A percentile compares a stretch with the other conserved stretches of the same genome.
Conservation (phyloP, 2,888 invertebrate species). For the Schizotus pectinicornis region DNA sequence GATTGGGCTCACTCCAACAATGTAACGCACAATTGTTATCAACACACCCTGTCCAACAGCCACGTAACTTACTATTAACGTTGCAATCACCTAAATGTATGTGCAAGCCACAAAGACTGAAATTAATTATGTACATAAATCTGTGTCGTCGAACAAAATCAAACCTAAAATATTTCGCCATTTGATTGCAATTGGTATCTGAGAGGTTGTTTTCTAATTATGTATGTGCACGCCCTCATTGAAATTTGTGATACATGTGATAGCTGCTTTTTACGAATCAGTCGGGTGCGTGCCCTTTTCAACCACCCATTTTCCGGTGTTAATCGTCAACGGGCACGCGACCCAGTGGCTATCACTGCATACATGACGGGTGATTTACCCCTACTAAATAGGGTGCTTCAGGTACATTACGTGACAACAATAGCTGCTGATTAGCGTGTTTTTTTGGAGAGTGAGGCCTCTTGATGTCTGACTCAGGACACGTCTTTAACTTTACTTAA, state of each 20-base stretch:
- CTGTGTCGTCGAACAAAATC: constrained; percentile 21
- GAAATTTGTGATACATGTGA: constrained; percentile 12
- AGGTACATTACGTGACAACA: no score
- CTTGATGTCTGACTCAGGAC: no score
- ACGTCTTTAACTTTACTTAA: no score
- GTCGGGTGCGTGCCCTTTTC: not conserved
- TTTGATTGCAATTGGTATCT: no score
- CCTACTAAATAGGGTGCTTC: no score
- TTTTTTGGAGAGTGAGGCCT: no score
- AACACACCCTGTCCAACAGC: constrained; percentile 7
- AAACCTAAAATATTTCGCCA: constrained; percentile 15
- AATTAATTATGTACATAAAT: constrained; percentile 24
- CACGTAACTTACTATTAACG: constrained; percentile 11
- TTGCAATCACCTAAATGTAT: constrained; percentile 30
- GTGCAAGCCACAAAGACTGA: constrained; percentile 45
- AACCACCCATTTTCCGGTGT: not conserved
- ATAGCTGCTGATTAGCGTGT: no score
- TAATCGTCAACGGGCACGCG: no score
- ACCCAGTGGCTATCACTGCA: no score
- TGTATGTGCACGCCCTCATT: constrained; percentile 5
- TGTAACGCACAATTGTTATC: constrained; percentile 8
- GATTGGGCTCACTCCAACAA: not conserved
- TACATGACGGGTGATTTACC: no score
- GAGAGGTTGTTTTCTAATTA: not conserved
- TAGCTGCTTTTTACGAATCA: constrained; percentile 14